These are phyloP conservation scores for Engraulis encrasicolus DNA, from an alignment of 2,113 vertebrate genomes.

Conservation along the genomic window DNA sequence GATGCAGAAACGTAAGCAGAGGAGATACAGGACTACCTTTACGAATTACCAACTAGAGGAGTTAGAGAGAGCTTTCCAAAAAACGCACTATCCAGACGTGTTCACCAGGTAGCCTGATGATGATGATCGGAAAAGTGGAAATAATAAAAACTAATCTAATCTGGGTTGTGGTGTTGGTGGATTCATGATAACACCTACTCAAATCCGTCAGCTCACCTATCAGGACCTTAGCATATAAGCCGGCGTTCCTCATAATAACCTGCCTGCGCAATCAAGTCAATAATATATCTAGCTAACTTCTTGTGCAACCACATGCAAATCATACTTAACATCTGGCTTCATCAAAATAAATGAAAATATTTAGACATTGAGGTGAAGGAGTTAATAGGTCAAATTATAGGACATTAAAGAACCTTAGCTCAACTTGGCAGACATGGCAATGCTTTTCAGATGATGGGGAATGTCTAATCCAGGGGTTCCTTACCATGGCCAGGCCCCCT, in stretches of 20 bases:
- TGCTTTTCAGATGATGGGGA: too few relatives aligned
- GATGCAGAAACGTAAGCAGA: constrained; percentile 86
- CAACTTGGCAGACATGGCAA: too few relatives aligned
- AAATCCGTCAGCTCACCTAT: background rate
- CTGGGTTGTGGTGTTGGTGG: background rate
- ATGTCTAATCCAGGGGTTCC: too few relatives aligned
- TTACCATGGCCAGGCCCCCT: too few relatives aligned
- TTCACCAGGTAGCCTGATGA: constrained; percentile 80
- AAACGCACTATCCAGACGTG: constrained; percentile 90
- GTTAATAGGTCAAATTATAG: too few relatives aligned
- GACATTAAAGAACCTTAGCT: too few relatives aligned
- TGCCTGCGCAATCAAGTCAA: too few relatives aligned
- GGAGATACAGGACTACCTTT: constrained; percentile 90
- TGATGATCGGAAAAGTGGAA: background rate
- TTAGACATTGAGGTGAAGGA: too few relatives aligned
- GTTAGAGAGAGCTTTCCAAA: constrained; percentile 89
- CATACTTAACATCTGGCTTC: too few relatives aligned
- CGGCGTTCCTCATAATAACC: background rate
- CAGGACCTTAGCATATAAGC: background rate
- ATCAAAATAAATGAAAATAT: too few relatives aligned
- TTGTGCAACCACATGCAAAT: too few relatives aligned
- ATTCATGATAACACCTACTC: background rate
- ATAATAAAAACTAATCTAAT: background rate
- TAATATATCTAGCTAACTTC: too few relatives aligned
- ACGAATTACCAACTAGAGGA: constrained; percentile 90